Base-by-base conservation (phyloP, 2,113 vertebrate species). In the Seriola dumerili region DNA sequence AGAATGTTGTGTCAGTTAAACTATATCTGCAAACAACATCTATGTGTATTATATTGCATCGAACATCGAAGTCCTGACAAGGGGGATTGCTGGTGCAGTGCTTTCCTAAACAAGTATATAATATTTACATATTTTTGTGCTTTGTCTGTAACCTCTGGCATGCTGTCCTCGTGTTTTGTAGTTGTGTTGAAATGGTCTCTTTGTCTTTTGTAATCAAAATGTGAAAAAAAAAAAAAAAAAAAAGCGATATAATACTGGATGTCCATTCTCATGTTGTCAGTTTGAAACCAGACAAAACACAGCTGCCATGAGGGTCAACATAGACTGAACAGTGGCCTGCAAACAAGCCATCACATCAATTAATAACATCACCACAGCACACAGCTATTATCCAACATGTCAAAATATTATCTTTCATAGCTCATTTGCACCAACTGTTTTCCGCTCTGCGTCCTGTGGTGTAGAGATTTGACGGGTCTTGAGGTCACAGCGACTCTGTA, bases 271-370 rank as follows among this genome's bases (percentile, higher is more conserved):
- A 32, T 19, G 32, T 75, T 67, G 38, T 6, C 21, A 38, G n/a
- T 42, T n/a, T 76, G 61, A 83, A 87, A 66, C 38, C 59, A 77
- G 57, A 21, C 55, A 21, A 32, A 64, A 69, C 62, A 59, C 55
- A 74, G 67, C 40, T 66, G 68, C 57, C 5, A 54, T 57, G 55
- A 32, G 17, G 40, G 61, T 48, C 32, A 50, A n/a, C 63, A 16
- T 25, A 34, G 23, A 70, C 17, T 25, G 1, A 25, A 44, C 38
- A 64, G 9, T 46, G 66, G 29, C 54, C 23, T 29, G 54, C 13
- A 44, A 62, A 32, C 48, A 54, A 14, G 16, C 34, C 32, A 44
- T 74, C 72, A 23, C 61, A 52, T 38, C 48, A 68, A 62, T 63
- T 50, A 17, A 48, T 57, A 66, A 42, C 44, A 21, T 61, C 40